phyloP scores from a whole-genome alignment of 2,888 invertebrate genomes.

The Ceratothoa steindachneri region DNA sequence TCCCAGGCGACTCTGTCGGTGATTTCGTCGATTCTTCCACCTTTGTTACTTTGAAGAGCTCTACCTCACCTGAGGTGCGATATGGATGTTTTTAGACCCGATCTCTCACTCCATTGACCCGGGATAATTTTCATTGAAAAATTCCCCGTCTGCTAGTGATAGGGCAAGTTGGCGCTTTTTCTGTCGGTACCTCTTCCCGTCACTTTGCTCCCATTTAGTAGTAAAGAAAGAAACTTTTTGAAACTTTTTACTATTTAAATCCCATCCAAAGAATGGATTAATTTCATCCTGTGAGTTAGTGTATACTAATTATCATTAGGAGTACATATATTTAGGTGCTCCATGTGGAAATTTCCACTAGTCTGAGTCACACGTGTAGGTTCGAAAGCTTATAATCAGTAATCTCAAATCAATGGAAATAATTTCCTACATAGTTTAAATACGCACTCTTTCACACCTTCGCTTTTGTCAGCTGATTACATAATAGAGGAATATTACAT shows the following conservation, averaged over 20 bases:
- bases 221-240: not conserved
- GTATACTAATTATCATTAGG: not conserved
- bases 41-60: not conserved
- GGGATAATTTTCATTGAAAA: not conserved
- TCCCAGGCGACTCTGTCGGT: not conserved
- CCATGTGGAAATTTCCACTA: not conserved
- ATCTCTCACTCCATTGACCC: not conserved
- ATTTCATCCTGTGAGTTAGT: not conserved
- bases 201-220: not conserved
- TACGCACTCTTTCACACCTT: constrained; percentile 28
- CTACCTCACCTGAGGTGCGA: not conserved
- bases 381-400: not conserved
- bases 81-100: not conserved
- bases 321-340: not conserved
- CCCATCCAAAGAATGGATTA: not conserved
- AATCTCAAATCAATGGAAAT: not conserved
- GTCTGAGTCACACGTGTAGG: not conserved
- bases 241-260: not conserved
- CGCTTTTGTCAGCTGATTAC: constrained; percentile 42
- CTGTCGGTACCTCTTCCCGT: not conserved
- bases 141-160: not conserved
- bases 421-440: not conserved
- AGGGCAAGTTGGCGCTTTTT: not conserved
- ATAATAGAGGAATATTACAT: constrained; percentile 43
- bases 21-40: not conserved